These are phyloP conservation scores for Amblyteles armatorius DNA, from an alignment of 2,888 invertebrate species.

Conservation along the genomic window DNA sequence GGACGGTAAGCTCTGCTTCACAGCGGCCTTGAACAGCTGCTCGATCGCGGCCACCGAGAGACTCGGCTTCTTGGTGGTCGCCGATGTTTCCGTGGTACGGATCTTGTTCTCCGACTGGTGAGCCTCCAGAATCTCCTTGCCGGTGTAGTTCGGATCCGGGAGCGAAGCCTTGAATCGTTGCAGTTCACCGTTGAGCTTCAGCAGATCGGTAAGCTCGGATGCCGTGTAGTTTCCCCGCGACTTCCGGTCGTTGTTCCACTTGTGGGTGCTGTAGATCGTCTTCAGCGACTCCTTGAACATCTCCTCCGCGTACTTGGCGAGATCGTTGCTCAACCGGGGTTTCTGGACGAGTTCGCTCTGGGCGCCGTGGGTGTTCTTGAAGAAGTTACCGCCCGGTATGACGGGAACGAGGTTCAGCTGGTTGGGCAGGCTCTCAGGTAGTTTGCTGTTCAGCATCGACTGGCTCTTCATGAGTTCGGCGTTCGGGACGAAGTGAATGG, in stretches of 20 bases:
- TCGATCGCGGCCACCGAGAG: slow-evolving; percentile 76
- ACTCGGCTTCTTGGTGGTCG: slow-evolving; percentile 72
- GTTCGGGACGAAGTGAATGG: slow-evolving; percentile 82
- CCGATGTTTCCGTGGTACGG: slow-evolving; percentile 71
- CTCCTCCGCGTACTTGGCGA: slow-evolving; percentile 82
- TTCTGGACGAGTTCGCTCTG: slow-evolving; percentile 77
- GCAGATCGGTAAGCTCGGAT: slow-evolving; percentile 76
- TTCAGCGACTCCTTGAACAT: slow-evolving; percentile 83
- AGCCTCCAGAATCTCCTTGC: slow-evolving; percentile 75
- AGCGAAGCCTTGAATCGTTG: slow-evolving; percentile 75
- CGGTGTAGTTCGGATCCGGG: slow-evolving; percentile 70
- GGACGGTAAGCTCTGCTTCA: slow-evolving; percentile 70
- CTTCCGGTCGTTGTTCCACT: slow-evolving; percentile 81
- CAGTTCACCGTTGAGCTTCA: slow-evolving; percentile 77
- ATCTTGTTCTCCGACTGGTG: slow-evolving; percentile 80
- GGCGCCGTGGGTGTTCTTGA: slow-evolving; percentile 75
- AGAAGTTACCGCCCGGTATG: slow-evolving; percentile 81
- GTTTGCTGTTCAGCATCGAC: slow-evolving; percentile 77
- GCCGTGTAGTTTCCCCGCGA: slow-evolving; percentile 72
- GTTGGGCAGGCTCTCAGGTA: slow-evolving; percentile 71
- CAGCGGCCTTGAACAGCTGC: slow-evolving; percentile 77
- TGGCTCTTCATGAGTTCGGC: slow-evolving; percentile 80
- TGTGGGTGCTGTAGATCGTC: slow-evolving; percentile 83
- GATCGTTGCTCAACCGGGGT: slow-evolving; percentile 78
- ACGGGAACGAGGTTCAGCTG: slow-evolving; percentile 80